Percentiles rank a stretch among this genome's conserved stretches.
Evolutionary conservation across 2,888 invertebrate genomes (phyloP).

Genomic region (Lamellibrachia satsuma): DNA sequence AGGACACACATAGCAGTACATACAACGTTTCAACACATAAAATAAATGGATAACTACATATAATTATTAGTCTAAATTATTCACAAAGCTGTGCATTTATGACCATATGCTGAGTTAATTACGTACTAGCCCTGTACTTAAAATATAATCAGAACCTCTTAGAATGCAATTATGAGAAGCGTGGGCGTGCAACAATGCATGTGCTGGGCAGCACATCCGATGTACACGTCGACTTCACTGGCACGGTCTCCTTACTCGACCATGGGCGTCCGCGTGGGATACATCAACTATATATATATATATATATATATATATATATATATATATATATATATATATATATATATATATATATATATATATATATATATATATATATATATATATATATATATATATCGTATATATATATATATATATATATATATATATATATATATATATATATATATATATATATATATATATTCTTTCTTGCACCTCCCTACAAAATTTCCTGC

Average conservation of each 20-base stretch:
- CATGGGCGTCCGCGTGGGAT: no score
- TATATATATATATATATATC: no score
- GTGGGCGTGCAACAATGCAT: neutral
- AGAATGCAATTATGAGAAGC: neutral
- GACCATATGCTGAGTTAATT: neutral
- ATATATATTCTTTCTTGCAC: neutral
- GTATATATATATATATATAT: no score
- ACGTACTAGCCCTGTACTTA: neutral
- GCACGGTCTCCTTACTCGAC: neutral
- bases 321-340: no score
- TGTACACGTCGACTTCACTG: neutral
- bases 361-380: neutral
- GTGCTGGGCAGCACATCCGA: neutral
- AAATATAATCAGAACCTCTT: neutral
- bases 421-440: no score
- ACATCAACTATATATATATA: no score
- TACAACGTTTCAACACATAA: neutral
- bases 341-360: no score
- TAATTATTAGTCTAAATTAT: neutral
- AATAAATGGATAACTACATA: neutral
- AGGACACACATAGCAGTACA: no score
- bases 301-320: no score
- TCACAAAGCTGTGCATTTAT: neutral
- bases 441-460: neutral
- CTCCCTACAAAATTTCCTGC: neutral